These are phyloP conservation scores for Ormyrus pomaceus DNA, from an alignment of 2,888 invertebrate species.

Conservation along the genomic window DNA sequence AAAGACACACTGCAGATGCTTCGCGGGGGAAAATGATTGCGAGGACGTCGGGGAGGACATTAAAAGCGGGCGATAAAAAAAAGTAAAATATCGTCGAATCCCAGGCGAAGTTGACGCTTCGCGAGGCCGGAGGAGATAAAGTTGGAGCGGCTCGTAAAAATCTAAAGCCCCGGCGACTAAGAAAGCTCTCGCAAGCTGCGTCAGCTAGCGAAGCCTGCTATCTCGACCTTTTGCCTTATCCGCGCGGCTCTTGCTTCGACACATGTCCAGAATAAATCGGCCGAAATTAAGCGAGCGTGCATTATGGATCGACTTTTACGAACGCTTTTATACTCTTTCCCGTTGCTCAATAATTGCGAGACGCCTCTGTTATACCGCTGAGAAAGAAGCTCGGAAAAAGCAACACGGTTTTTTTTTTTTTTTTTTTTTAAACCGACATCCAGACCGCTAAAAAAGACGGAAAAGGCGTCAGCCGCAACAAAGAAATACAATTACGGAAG, in stretches of 20 bases:
- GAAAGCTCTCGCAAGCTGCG: conserved; percentile 39
- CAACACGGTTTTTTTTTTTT: too few species aligned
- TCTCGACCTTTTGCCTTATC: conserved; percentile 3
- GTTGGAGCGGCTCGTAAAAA: conserved; percentile 52
- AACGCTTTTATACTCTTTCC: neutral
- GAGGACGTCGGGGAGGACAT: conserved; percentile 29
- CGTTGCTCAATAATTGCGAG: neutral
- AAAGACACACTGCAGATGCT: conserved; percentile 4
- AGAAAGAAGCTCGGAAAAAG: too few species aligned
- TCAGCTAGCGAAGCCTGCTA: conserved; percentile 23
- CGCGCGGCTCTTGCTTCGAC: conserved; percentile 18
- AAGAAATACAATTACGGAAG: conserved; percentile 25
- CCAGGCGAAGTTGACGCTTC: conserved; percentile 15
- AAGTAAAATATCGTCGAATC: conserved; percentile 35
- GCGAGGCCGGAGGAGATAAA: conserved; percentile 34
- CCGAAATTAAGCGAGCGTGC: conserved; percentile 42
- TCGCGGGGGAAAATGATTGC: conserved; percentile 50
- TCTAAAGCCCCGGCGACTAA: conserved; percentile 44
- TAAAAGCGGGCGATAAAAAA: conserved; percentile 45
- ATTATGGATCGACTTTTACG: conserved; percentile 30
- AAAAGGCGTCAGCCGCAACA: conserved; percentile 1
- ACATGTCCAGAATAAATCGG: conserved; percentile 48
- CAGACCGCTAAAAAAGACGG: too few species aligned
- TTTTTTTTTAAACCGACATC: too few species aligned
- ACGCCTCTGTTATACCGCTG: too few species aligned